A percentile compares a stretch with the other conserved stretches of the same genome.
Conservation (phyloP, 1,140 invertebrate species). For the Eupeodes corollae region DNA sequence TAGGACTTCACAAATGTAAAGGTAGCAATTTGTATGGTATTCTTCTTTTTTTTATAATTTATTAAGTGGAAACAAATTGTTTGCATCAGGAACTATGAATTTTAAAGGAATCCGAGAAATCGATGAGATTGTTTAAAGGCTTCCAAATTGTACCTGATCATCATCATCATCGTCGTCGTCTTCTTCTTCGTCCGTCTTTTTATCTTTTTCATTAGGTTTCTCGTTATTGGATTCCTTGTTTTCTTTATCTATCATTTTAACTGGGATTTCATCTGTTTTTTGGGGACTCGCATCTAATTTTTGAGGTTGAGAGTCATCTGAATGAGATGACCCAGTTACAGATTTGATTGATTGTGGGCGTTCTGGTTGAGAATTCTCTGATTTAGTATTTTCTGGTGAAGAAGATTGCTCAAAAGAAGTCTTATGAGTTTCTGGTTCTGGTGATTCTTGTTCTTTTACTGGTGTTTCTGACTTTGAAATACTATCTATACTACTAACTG, state of each 20-base stretch:
- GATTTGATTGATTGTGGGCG: slow-evolving; percentile 1
- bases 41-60: too few species aligned
- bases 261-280: slow-evolving; percentile 2
- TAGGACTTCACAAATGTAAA: too few species aligned
- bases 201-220: slow-evolving; percentile 4
- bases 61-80: too few species aligned
- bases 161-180: slow-evolving; percentile 28
- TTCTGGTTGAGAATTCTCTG: neutral
- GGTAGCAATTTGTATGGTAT: too few species aligned
- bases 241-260: neutral
- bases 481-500: neutral
- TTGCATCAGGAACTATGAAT: too few species aligned
- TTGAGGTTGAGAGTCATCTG: neutral
- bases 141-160: slow-evolving; percentile 36
- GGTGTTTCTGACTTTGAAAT: slow-evolving; percentile 1
- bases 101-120: too few species aligned
- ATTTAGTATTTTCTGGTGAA: too few species aligned
- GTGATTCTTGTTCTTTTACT: neutral
- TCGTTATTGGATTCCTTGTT: slow-evolving; percentile 8
- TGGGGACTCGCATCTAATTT: too few species aligned
- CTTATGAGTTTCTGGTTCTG: neutral
- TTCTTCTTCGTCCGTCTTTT: slow-evolving; percentile 7
- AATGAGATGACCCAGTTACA: neutral
- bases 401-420: neutral
- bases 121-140: slow-evolving; percentile 15